Percentiles rank a stretch among this genome's conserved stretches.
Evolutionary conservation across 2,797 vertebrate species (phyloP).

Genomic region (Cebuella pygmaea): DNA sequence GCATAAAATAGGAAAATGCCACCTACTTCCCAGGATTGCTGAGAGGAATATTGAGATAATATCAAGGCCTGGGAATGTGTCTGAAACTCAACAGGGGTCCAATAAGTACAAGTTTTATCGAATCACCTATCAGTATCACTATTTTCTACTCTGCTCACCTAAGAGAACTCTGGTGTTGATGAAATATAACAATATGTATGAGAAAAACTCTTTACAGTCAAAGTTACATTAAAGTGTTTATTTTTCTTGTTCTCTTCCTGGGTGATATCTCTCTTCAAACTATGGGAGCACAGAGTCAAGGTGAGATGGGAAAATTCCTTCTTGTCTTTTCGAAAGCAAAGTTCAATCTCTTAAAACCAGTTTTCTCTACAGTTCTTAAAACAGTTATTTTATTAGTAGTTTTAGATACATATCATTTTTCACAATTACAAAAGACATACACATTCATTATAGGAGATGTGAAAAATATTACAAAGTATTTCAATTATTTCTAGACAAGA

Average conservation of each 20-base stretch:
- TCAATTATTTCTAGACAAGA: not conserved
- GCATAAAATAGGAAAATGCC: slow-evolving; percentile 65
- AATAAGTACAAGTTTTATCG: slow-evolving; percentile 57
- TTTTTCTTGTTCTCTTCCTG: slow-evolving; percentile 30
- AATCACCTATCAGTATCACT: slow-evolving; percentile 36
- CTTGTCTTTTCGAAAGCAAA: not conserved
- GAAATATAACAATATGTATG: slow-evolving; percentile 33
- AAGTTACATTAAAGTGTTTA: slow-evolving; percentile 44
- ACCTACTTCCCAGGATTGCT: slow-evolving; percentile 46
- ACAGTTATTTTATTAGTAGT: not conserved
- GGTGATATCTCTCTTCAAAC: slow-evolving; percentile 7
- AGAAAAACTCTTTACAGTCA: slow-evolving; percentile 5
- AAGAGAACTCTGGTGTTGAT: slow-evolving; percentile 40
- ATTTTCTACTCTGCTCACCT: slow-evolving; percentile 46
- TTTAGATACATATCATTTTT: not conserved
- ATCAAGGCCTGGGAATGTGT: slow-evolving; percentile 49
- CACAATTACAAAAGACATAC: not conserved
- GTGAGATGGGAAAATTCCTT: not conserved
- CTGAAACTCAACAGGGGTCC: slow-evolving; percentile 19
- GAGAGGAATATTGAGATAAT: slow-evolving; percentile 59
- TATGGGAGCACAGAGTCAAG: not conserved
- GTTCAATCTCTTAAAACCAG: not conserved
- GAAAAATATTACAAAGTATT: not conserved
- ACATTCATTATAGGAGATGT: not conserved
- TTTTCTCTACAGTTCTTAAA: not conserved